A percentile compares a stretch with the other conserved stretches of the same genome.
phyloP scores from a whole-genome alignment of 1,140 invertebrate species.

The Macrobrachium nipponense region DNA sequence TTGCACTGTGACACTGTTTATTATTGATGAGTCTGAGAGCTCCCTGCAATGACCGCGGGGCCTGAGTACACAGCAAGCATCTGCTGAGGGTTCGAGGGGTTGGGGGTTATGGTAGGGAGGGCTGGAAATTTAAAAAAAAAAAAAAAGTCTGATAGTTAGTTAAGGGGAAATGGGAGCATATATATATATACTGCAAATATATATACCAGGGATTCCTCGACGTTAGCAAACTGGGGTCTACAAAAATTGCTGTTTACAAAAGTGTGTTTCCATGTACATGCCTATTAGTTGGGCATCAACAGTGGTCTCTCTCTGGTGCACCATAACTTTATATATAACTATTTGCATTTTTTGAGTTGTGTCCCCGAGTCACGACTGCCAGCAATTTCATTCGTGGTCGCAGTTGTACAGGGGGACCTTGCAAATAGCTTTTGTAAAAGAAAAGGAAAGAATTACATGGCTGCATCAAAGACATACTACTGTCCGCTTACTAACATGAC shows the following conservation, averaged over 20 bases:
- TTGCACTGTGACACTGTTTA: conserved; percentile 57
- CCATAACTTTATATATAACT: too few relatives aligned
- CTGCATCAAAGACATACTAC: too few relatives aligned
- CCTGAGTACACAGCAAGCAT: conserved; percentile 61
- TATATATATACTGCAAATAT: background rate
- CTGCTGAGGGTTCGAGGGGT: conserved; percentile 37
- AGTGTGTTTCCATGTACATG: too few relatives aligned
- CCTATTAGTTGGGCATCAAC: too few relatives aligned
- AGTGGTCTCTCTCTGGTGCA: too few relatives aligned
- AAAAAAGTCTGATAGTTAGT: background rate
- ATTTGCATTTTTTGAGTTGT: too few relatives aligned
- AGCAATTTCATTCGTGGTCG: too few relatives aligned
- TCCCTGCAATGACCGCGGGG: conserved; percentile 58
- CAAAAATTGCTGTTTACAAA: conserved; percentile 8
- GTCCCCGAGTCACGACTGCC: too few relatives aligned
- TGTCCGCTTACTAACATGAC: too few relatives aligned
- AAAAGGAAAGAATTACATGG: too few relatives aligned
- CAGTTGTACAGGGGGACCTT: too few relatives aligned
- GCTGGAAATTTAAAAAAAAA: background rate
- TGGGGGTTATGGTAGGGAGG: background rate
- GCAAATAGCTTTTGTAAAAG: too few relatives aligned
- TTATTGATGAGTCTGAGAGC: conserved; percentile 59
- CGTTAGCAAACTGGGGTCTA: conserved; percentile 32
- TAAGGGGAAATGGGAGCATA: background rate
- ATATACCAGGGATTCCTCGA: conserved; percentile 3